phyloP scores from a whole-genome alignment of 1,140 invertebrate species.

The Holotrichia oblita region DNA sequence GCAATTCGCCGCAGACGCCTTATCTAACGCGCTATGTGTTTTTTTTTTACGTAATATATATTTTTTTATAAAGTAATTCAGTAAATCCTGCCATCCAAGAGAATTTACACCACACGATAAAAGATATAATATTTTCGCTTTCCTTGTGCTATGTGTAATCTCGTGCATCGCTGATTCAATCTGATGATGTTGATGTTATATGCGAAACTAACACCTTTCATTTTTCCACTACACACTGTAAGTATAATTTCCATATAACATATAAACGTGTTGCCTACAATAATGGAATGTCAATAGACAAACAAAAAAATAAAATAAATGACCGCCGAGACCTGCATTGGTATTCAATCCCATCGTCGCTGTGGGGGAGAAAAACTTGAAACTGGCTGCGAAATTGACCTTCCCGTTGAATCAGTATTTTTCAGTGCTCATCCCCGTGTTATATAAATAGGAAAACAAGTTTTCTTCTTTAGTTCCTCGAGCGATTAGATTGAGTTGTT shows the following conservation, averaged over 20 bases:
- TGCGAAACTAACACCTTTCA: too few species aligned
- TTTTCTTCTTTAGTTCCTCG: neutral
- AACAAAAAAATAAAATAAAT: constrained; percentile 51
- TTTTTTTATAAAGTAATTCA: neutral
- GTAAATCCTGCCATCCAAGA: neutral
- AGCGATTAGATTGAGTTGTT: neutral
- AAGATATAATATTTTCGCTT: neutral
- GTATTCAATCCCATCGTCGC: constrained; percentile 48
- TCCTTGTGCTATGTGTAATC: neutral
- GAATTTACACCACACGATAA: neutral
- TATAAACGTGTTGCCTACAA: constrained; percentile 21
- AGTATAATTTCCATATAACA: neutral
- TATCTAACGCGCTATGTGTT: neutral
- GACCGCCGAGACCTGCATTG: constrained; percentile 48
- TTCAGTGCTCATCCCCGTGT: neutral
- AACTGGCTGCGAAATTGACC: constrained; percentile 42
- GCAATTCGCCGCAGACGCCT: neutral
- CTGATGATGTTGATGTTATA: too few species aligned
- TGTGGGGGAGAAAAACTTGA: constrained; percentile 45
- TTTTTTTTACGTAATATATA: constrained; percentile 1
- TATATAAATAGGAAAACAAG: constrained; percentile 3
- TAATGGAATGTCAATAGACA: constrained; percentile 51
- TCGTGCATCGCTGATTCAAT: too few species aligned
- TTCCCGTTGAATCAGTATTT: neutral
- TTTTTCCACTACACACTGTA: neutral